Base-by-base conservation (phyloP, 2,888 invertebrate genomes). In the Callimorpha dominula region DNA sequence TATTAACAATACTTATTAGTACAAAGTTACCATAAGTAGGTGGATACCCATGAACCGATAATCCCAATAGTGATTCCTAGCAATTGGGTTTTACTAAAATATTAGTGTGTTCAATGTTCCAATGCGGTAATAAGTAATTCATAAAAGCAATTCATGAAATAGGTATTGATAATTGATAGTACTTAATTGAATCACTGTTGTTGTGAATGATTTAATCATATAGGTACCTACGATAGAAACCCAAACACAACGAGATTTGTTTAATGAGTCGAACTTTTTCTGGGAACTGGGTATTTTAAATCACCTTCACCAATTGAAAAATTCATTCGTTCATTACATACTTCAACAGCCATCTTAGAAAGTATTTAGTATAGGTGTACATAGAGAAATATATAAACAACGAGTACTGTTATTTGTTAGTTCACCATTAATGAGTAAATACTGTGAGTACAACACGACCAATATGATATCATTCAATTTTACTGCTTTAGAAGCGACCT, bases 381-480 rank as follows among this genome's bases (percentile, higher is more conserved):
- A 52, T 65, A 66, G 9, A 52, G 76, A 81, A 81, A 77, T 82
- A 77, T 75, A 85, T 89, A 91, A 91, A 91, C 90, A 92, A 89
- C 81, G 82, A 81, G 73, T 81, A 85, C 88, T 89, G 88, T 91
- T 90, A 92, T 93, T 92, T 91, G 92, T 93, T 92, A 89, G 92
- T 91, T 90, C 86, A 89, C 90, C 89, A 93, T 92, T 94, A 94
- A 93, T 93, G 92, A 86, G 92, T 93, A 93, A 93, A 93, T 92
- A 94, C 90, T 92, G 91, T 90, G 88, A 90, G 92, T 89, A 92
- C 90, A 90, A 91, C 91, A 91, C 90, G 89, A 90, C 91, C 89
- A 92, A 92, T 91, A 90, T 83, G 94, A 94, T 95, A 95, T 95
- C 94, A 93, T 95, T 95, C 92, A 95, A 95, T 95, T 93, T 94